Evolutionary conservation across 2,888 invertebrate species (phyloP).

Genomic region (Anaspis maculata): DNA sequence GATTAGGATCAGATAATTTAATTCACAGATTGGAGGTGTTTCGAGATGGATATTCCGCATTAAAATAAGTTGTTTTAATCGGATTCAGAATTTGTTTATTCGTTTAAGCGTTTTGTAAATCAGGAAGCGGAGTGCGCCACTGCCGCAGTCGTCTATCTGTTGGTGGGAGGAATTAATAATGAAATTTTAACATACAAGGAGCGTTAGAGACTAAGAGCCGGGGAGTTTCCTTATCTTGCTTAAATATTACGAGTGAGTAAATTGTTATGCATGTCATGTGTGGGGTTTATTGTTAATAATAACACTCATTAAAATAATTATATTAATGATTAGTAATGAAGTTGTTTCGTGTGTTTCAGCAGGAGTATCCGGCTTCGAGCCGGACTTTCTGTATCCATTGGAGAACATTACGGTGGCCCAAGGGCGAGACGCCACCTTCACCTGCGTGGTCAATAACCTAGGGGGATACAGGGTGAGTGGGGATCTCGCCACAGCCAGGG

Average conservation of each 20-base stretch:
- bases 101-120: no score
- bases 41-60: no score
- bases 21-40: no score
- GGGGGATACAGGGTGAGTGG: conserved; percentile 84
- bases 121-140: no score
- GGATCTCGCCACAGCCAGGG: conserved; percentile 75
- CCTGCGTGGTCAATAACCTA: conserved; percentile 78
- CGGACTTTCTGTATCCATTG: conserved; percentile 70
- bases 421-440: conserved; percentile 76
- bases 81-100: no score
- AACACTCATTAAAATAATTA: no score
- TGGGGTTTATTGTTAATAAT: conserved; percentile 20
- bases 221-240: conserved; percentile 14
- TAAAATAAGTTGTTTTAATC: no score
- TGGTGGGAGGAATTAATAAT: conserved; percentile 11
- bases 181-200: conserved; percentile 16
- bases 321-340: no score
- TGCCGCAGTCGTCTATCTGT: no score
- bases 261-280: conserved; percentile 22
- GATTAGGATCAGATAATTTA: no score
- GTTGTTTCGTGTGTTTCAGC: conserved; percentile 37
- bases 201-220: conserved; percentile 13
- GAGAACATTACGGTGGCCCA: conserved; percentile 78
- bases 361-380: conserved; percentile 66
- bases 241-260: conserved; percentile 16